Evolutionary conservation across 1,140 invertebrate genomes (phyloP).

Genomic region (Cydia fagiglandana): DNA sequence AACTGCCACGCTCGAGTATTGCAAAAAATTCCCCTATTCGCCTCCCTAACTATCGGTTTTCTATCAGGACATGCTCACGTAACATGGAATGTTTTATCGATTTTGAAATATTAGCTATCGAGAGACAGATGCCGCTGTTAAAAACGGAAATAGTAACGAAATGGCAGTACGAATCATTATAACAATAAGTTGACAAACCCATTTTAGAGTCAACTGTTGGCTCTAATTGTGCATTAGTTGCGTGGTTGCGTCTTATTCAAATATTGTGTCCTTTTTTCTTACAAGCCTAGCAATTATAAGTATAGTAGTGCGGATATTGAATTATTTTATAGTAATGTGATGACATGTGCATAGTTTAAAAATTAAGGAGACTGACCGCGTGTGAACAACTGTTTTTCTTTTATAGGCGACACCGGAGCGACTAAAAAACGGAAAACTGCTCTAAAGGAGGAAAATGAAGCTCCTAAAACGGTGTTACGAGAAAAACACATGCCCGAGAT

Average conservation of each 20-base stretch:
- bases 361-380: slow-evolving; percentile 47
- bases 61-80: background rate
- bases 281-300: background rate
- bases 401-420: slow-evolving; percentile 70
- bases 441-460: slow-evolving; percentile 53
- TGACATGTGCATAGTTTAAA: slow-evolving; percentile 12
- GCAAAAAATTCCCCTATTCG: no score
- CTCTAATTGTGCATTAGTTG: no score
- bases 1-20: no score
- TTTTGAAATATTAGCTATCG: no score
- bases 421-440: slow-evolving; percentile 61
- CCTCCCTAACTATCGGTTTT: no score
- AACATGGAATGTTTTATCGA: background rate
- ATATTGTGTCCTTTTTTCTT: no score
- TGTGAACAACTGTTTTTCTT: slow-evolving; percentile 73
- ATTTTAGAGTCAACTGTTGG: no score
- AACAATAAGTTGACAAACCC: no score
- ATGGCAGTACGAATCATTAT: no score
- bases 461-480: slow-evolving; percentile 49
- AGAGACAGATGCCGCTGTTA: background rate
- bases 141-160: background rate
- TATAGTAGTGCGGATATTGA: background rate
- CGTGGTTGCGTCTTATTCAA: no score
- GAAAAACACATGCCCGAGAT: slow-evolving; percentile 67
- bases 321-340: background rate